A percentile compares a stretch with the other conserved stretches of the same genome.
phyloP scores from a whole-genome alignment of 2,888 invertebrate species.

The Nephrotoma appendiculata region DNA sequence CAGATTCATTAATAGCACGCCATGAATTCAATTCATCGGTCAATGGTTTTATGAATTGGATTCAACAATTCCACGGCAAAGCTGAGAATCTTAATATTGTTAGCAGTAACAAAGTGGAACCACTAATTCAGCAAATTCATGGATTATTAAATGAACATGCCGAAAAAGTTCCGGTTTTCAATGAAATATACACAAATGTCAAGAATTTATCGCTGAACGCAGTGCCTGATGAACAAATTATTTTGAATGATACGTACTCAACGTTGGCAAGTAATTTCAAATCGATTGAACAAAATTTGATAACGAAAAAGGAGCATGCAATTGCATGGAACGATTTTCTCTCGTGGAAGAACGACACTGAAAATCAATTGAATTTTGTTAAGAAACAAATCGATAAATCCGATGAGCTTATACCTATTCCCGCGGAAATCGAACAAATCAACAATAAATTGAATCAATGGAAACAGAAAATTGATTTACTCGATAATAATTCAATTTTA shows the following conservation, averaged over 20 bases:
- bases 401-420: slow-evolving; percentile 28
- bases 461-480: slow-evolving; percentile 51
- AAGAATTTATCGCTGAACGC: slow-evolving; percentile 57
- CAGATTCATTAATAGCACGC: slow-evolving; percentile 64
- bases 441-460: slow-evolving; percentile 51
- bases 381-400: slow-evolving; percentile 61
- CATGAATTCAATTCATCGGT: slow-evolving; percentile 75
- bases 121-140: slow-evolving; percentile 62
- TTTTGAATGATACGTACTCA: slow-evolving; percentile 60
- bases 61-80: slow-evolving; percentile 54
- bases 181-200: slow-evolving; percentile 67
- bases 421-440: slow-evolving; percentile 53
- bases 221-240: slow-evolving; percentile 57
- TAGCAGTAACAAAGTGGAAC: slow-evolving; percentile 65
- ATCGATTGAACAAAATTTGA: slow-evolving; percentile 55
- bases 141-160: slow-evolving; percentile 71
- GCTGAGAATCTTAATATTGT: slow-evolving; percentile 68
- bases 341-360: slow-evolving; percentile 66
- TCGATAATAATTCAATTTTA: slow-evolving; percentile 53
- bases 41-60: slow-evolving; percentile 66
- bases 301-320: slow-evolving; percentile 55
- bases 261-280: slow-evolving; percentile 64
- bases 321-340: slow-evolving; percentile 74
- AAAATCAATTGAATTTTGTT: slow-evolving; percentile 62
- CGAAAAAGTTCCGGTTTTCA: slow-evolving; percentile 64